A percentile compares a stretch with the other conserved stretches of the same genome.
Conservation (phyloP, 2,888 invertebrate species). For the Lithophane semibrunnea region DNA sequence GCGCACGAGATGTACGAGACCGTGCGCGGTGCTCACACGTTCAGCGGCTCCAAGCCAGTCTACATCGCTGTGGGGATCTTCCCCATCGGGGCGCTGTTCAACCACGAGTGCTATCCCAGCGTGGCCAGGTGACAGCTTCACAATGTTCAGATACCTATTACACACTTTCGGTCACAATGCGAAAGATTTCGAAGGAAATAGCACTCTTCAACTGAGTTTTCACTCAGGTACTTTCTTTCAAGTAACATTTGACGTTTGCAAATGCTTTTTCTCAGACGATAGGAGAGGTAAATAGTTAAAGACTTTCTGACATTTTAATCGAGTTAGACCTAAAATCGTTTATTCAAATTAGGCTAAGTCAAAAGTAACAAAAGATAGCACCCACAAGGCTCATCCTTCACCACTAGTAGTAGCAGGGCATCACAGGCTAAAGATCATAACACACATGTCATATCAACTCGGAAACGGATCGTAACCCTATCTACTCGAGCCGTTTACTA, state of each 20-base stretch:
- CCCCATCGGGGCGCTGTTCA: conserved; percentile 94
- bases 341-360: not conserved
- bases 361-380: not conserved
- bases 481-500: too few species aligned
- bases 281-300: not conserved
- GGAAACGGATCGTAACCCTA: too few species aligned
- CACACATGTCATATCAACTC: too few species aligned
- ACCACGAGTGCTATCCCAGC: conserved; percentile 95
- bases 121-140: conserved; percentile 91
- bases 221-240: too few species aligned
- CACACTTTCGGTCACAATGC: not conserved
- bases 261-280: not conserved
- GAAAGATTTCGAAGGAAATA: not conserved
- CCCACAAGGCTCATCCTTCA: not conserved
- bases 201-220: too few species aligned
- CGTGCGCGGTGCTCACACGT: conserved; percentile 87
- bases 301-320: not conserved
- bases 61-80: conserved; percentile 94
- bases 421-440: too few species aligned
- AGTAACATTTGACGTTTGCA: too few species aligned
- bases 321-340: not conserved
- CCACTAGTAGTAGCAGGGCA: not conserved
- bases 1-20: conserved; percentile 96
- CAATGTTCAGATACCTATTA: not conserved
- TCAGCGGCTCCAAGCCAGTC: conserved; percentile 88